Evolutionary conservation across 1,140 invertebrate genomes (phyloP).

Genomic region (Zaprionus africanus): DNA sequence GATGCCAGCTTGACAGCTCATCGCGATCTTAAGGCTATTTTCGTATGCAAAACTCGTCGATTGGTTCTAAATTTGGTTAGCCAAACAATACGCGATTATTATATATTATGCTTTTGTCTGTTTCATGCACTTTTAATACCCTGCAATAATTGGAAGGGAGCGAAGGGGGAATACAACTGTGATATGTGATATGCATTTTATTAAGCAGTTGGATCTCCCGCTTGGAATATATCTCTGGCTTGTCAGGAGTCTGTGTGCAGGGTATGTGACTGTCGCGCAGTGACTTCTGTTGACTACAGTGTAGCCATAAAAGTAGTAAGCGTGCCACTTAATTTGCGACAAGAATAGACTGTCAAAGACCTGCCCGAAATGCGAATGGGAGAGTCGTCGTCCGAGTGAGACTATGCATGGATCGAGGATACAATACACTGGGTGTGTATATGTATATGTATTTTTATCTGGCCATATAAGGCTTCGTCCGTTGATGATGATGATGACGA

Average conservation of each 20-base stretch:
- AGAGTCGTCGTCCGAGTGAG: constrained; percentile 28
- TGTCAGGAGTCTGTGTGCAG: not conserved
- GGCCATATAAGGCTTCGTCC: constrained; percentile 57
- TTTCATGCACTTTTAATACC: constrained; percentile 49
- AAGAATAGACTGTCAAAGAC: constrained; percentile 48
- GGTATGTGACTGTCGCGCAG: constrained; percentile 6
- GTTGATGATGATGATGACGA: not conserved
- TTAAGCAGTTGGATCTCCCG: too few species aligned
- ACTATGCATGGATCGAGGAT: constrained; percentile 46
- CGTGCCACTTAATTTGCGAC: constrained; percentile 64
- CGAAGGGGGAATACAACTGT: not conserved
- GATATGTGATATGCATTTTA: not conserved
- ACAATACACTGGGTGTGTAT: constrained; percentile 13
- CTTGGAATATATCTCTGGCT: not conserved
- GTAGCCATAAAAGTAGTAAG: constrained; percentile 63
- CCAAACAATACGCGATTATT: constrained; percentile 74
- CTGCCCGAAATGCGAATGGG: constrained; percentile 48
- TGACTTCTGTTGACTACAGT: constrained; percentile 16
- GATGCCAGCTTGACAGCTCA: constrained; percentile 48
- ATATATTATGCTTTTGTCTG: constrained; percentile 63
- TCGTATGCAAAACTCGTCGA: constrained; percentile 60
- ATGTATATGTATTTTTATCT: not conserved
- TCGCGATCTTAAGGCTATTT: constrained; percentile 32
- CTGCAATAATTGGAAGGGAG: constrained; percentile 13
- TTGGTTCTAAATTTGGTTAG: constrained; percentile 70